Percentiles rank a stretch among this genome's conserved stretches.
Conservation (phyloP, 2,797 vertebrate genomes). For the Erithacus rubecula region DNA sequence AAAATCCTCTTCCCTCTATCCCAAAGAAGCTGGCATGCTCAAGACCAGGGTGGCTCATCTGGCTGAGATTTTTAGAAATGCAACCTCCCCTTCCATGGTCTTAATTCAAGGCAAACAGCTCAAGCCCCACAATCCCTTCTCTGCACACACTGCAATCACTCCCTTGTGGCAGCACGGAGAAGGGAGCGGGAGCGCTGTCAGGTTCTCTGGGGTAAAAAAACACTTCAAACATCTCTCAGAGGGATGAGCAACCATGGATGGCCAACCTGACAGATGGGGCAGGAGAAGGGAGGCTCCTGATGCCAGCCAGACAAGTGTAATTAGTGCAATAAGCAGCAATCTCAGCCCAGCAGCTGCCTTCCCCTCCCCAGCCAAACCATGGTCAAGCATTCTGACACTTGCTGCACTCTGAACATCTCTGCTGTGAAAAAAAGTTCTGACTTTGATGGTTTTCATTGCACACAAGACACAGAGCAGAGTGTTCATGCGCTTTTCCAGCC, state of each 20-base stretch:
- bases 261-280: constrained; percentile 11
- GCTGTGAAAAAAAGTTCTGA: neutral
- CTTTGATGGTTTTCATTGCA: neutral
- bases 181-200: fast-evolving
- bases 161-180: fast-evolving
- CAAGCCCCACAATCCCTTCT: neutral
- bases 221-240: neutral
- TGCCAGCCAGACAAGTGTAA: neutral
- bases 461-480: fast-evolving
- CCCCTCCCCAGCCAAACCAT: neutral
- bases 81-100: neutral
- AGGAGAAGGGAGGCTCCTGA: neutral
- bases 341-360: constrained; percentile 23
- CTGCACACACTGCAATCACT: fast-evolving
- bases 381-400: neutral
- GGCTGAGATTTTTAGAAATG: neutral
- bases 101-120: neutral
- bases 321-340: constrained; percentile 48
- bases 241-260: constrained; percentile 13
- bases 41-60: neutral
- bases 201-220: neutral
- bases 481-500: neutral
- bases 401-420: neutral
- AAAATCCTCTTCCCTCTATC: neutral
- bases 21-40: neutral